These are phyloP conservation scores for Drosophila grimshawi DNA, from an alignment of 1,140 invertebrate genomes.

Conservation along the genomic window DNA sequence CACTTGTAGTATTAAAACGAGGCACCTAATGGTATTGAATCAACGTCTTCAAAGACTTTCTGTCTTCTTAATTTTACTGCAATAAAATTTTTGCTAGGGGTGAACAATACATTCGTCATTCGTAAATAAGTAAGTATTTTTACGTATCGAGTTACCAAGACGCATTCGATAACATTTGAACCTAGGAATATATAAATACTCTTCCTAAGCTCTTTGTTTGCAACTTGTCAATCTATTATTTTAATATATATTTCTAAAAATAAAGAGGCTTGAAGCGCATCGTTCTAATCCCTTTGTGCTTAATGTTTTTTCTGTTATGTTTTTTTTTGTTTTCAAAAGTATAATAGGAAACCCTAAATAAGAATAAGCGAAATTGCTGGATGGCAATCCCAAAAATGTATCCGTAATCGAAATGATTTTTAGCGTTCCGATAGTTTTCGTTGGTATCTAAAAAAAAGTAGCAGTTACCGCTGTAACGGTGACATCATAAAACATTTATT, in stretches of 20 bases:
- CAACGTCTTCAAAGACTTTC: conserved; percentile 18
- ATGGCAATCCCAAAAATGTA: neutral
- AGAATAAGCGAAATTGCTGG: too few relatives aligned
- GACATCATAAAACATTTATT: neutral
- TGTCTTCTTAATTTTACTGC: conserved; percentile 30
- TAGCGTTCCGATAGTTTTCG: neutral
- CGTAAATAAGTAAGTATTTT: neutral
- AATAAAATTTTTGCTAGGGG: conserved; percentile 20
- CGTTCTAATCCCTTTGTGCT: too few relatives aligned
- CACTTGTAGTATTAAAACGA: conserved; percentile 18
- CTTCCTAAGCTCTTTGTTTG: too few relatives aligned
- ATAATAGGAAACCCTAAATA: too few relatives aligned
- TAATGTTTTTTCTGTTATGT: too few relatives aligned
- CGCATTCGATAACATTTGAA: neutral
- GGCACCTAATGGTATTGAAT: conserved; percentile 30
- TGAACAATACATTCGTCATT: neutral
- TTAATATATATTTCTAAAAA: too few relatives aligned
- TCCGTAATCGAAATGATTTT: neutral
- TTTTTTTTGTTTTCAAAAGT: too few relatives aligned
- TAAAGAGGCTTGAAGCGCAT: too few relatives aligned
- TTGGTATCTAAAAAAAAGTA: neutral
- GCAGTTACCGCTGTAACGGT: neutral
- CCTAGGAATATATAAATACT: neutral
- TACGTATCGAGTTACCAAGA: neutral
- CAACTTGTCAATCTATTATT: too few relatives aligned